Percentiles rank a stretch among this genome's conserved stretches.
Evolutionary conservation across 2,113 vertebrate genomes (phyloP).

Genomic region (Smithornis capensis): DNA sequence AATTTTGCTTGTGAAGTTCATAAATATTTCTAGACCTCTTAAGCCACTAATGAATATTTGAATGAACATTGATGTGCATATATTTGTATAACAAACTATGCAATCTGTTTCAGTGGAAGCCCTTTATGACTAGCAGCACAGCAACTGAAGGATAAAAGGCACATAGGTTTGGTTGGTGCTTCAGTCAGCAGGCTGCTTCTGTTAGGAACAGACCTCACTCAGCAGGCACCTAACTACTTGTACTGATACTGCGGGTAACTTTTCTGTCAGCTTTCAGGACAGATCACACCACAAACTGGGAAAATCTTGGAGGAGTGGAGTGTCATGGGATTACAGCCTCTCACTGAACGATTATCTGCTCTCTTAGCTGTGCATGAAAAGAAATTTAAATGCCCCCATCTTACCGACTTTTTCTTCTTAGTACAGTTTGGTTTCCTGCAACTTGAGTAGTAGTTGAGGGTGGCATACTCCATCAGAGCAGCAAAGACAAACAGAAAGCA

Average conservation of each 20-base stretch:
- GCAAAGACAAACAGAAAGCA: constrained; percentile 98
- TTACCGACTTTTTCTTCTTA: constrained; percentile 85
- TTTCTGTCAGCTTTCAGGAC: not conserved
- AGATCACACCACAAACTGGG: not conserved
- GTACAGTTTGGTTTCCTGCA: constrained; percentile 74
- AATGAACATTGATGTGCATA: not conserved
- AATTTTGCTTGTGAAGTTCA: not conserved
- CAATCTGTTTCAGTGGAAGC: not conserved
- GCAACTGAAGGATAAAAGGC: not conserved
- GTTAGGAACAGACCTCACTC: not conserved
- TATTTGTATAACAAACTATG: not conserved
- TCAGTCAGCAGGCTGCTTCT: not conserved
- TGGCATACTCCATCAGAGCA: constrained; percentile 95
- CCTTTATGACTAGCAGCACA: not conserved
- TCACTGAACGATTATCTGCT: not conserved
- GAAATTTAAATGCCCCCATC: not conserved
- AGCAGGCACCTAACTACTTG: not conserved
- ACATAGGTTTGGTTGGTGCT: not conserved
- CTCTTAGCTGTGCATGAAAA: not conserved
- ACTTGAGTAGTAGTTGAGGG: constrained; percentile 93
- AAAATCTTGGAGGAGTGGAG: not conserved
- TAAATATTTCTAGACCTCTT: not conserved
- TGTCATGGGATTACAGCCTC: not conserved
- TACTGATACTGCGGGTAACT: not conserved
- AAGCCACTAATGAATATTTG: not conserved